Percentiles rank a stretch among this genome's conserved stretches.
These are phyloP conservation scores for Hydrolagus affinis DNA, from an alignment of 2,113 vertebrate genomes.

Conservation along the genomic window DNA sequence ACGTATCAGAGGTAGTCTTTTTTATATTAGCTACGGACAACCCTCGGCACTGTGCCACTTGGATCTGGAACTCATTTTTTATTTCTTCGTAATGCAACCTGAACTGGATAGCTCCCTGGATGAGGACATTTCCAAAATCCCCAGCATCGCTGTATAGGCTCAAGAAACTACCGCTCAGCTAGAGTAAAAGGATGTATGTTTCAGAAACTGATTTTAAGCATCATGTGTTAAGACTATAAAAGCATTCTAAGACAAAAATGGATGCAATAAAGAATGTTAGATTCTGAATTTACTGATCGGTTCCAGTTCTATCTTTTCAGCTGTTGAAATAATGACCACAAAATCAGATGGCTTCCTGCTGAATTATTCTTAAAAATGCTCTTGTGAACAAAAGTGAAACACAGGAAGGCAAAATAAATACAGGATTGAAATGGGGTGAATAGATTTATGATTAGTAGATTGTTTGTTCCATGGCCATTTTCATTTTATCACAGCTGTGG, in stretches of 20 bases:
- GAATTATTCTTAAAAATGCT: neutral
- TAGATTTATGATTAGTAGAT: too few relatives aligned
- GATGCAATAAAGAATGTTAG: neutral
- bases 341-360: neutral
- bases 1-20: slow-evolving; percentile 47
- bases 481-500: too few relatives aligned
- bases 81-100: slow-evolving; percentile 40
- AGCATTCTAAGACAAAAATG: neutral
- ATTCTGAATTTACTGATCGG: neutral
- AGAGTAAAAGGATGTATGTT: neutral
- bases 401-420: too few relatives aligned
- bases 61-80: slow-evolving; percentile 42
- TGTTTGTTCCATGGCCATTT: too few relatives aligned
- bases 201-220: neutral
- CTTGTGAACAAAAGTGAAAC: neutral
- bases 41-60: slow-evolving; percentile 44
- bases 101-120: slow-evolving; percentile 45
- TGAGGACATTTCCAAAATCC: slow-evolving; percentile 42
- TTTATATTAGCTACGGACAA: slow-evolving; percentile 41
- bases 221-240: neutral
- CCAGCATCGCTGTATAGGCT: slow-evolving; percentile 50
- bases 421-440: too few relatives aligned
- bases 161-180: slow-evolving; percentile 43
- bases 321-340: neutral
- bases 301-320: neutral